A percentile compares a stretch with the other conserved stretches of the same genome.
Conservation (phyloP, 2,797 vertebrate species). For the Leptatherina wallacei region DNA sequence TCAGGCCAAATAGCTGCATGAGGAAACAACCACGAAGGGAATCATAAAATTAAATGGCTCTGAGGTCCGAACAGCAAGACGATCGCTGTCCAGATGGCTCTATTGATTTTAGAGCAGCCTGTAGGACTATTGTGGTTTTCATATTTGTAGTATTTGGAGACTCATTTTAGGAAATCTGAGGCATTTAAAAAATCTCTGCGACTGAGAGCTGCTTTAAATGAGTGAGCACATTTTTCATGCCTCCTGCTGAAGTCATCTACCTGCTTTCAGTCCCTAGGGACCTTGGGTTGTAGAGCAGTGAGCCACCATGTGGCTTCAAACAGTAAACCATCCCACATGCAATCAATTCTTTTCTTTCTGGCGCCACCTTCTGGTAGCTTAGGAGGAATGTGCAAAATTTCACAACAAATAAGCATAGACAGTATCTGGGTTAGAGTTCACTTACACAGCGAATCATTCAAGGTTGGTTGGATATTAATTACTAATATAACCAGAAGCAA, state of each 20-base stretch:
- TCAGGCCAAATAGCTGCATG: constrained; percentile 73
- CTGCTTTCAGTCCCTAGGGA: constrained; percentile 41
- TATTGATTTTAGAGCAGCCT: constrained; percentile 47
- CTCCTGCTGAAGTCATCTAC: constrained; percentile 48
- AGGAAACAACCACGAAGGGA: constrained; percentile 72
- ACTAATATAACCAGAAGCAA: neutral
- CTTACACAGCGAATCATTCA: neutral
- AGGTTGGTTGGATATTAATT: neutral
- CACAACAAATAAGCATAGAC: neutral
- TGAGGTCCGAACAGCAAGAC: constrained; percentile 61
- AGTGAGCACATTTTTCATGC: constrained; percentile 27
- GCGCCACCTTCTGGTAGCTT: constrained; percentile 77
- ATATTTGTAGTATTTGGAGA: constrained; percentile 34
- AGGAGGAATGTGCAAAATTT: neutral
- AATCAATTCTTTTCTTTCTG: constrained; percentile 72
- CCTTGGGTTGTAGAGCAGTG: constrained; percentile 29
- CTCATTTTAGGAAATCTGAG: constrained; percentile 40
- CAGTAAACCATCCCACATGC: constrained; percentile 3
- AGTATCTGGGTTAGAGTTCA: neutral
- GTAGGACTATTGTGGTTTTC: constrained; percentile 36
- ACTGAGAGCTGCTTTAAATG: constrained; percentile 15
- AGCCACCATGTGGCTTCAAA: constrained; percentile 62
- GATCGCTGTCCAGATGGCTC: constrained; percentile 73
- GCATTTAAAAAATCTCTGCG: constrained; percentile 8
- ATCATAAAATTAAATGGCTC: constrained; percentile 70